A percentile compares a stretch with the other conserved stretches of the same genome.
Evolutionary conservation across 2,888 invertebrate genomes (phyloP).

Genomic region (Odontocolon sp.): DNA sequence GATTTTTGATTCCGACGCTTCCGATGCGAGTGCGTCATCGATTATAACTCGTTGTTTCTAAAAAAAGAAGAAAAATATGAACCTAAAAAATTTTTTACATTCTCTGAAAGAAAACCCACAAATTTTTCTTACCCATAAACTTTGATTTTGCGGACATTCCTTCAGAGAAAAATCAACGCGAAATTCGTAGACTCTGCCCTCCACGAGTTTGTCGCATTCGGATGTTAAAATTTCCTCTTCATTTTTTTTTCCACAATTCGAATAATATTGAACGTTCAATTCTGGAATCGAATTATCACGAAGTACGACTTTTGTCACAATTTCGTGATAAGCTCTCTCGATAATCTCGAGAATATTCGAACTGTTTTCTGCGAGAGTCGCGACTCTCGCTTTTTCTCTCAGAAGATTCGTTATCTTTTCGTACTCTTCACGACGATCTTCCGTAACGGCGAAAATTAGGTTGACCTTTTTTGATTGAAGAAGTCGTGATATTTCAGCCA

Average conservation of each 20-base stretch:
- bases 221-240: slow-evolving; percentile 81
- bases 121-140: slow-evolving; percentile 78
- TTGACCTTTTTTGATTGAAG: slow-evolving; percentile 88
- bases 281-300: slow-evolving; percentile 84
- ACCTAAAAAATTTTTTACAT: too few species aligned
- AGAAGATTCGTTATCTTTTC: slow-evolving; percentile 86
- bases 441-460: slow-evolving; percentile 93
- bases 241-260: slow-evolving; percentile 85
- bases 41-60: slow-evolving; percentile 84
- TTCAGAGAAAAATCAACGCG: slow-evolving; percentile 84
- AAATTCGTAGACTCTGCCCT: slow-evolving; percentile 85
- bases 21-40: slow-evolving; percentile 89
- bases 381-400: slow-evolving; percentile 88
- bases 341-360: slow-evolving; percentile 93
- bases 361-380: slow-evolving; percentile 90
- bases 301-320: slow-evolving; percentile 86
- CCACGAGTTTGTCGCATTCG: slow-evolving; percentile 84
- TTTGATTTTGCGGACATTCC: slow-evolving; percentile 83
- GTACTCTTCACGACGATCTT: slow-evolving; percentile 86
- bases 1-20: slow-evolving; percentile 83
- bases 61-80: slow-evolving; percentile 28
- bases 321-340: slow-evolving; percentile 89
- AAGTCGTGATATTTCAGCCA: slow-evolving; percentile 88
- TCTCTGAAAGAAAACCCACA: too few species aligned
- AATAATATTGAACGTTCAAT: slow-evolving; percentile 86